These are phyloP conservation scores for Atherinomorus stipes DNA, from an alignment of 2,113 vertebrate species.

Conservation along the genomic window DNA sequence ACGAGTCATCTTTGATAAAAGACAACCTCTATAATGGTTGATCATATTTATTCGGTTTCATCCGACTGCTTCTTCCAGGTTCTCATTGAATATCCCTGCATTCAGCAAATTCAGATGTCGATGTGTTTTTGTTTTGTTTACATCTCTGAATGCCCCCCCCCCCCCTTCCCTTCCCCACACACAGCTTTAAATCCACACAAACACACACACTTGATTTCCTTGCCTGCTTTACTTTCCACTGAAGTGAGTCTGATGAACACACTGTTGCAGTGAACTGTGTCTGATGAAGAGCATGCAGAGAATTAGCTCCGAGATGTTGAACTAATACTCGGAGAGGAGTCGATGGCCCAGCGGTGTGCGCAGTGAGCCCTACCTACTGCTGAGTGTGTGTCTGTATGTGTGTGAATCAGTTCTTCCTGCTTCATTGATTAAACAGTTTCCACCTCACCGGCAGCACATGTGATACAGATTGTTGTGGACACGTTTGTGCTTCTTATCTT, in stretches of 20 bases:
- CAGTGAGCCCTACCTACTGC: slow-evolving; percentile 16
- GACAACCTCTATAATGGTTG: too few relatives aligned
- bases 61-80: too few relatives aligned
- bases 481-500: slow-evolving; percentile 17
- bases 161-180: background rate
- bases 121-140: background rate
- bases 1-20: too few relatives aligned
- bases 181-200: slow-evolving; percentile 5
- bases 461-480: slow-evolving; percentile 23
- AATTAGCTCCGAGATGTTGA: slow-evolving; percentile 45
- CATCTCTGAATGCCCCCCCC: background rate
- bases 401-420: slow-evolving; percentile 10
- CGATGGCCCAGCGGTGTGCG: slow-evolving; percentile 34
- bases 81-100: too few relatives aligned
- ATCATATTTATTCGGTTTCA: too few relatives aligned
- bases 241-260: slow-evolving; percentile 33
- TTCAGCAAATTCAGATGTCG: too few relatives aligned
- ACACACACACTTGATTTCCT: slow-evolving; percentile 12
- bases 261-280: slow-evolving; percentile 29
- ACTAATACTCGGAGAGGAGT: slow-evolving; percentile 38
- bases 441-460: slow-evolving; percentile 5
- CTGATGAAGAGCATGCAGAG: slow-evolving; percentile 3
- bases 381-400: slow-evolving; percentile 13
- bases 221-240: slow-evolving; percentile 35
- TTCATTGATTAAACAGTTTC: slow-evolving; percentile 45